Conservation (phyloP, 1,140 invertebrate species). For the Musca vetustissima region DNA sequence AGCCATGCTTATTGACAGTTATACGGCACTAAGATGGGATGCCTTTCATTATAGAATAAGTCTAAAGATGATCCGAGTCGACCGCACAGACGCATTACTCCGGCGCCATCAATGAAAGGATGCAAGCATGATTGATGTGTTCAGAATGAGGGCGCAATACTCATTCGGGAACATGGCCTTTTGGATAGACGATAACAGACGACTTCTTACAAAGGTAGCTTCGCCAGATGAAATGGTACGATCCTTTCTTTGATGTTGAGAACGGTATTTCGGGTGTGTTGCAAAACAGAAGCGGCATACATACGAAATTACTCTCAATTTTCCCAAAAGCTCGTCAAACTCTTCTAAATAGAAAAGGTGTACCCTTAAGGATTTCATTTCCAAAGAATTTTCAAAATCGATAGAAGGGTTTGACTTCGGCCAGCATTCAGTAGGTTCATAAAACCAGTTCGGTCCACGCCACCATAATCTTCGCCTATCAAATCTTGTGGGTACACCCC, state of each 20-base stretch:
- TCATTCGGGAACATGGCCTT: too few species aligned
- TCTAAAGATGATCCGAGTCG: neutral
- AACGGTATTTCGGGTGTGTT: too few species aligned
- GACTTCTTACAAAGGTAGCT: too few species aligned
- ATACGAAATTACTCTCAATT: too few species aligned
- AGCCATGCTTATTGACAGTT: neutral
- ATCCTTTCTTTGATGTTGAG: too few species aligned
- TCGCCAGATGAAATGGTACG: too few species aligned
- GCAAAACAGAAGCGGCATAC: too few species aligned
- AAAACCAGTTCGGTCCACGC: neutral
- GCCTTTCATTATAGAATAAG: too few species aligned
- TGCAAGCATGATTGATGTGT: neutral
- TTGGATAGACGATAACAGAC: too few species aligned
- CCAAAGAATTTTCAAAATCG: neutral
- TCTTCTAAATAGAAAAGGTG: neutral
- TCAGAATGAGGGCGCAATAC: too few species aligned
- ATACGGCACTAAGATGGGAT: neutral
- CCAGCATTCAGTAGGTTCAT: neutral
- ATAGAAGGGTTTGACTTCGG: neutral
- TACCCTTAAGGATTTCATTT: neutral
- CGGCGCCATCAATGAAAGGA: neutral
- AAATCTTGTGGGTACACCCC: conserved; percentile 34
- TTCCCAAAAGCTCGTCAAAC: neutral
- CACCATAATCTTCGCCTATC: neutral
- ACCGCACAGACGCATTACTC: neutral